Conservation (phyloP, 2,888 invertebrate genomes). For the Platypus cylindrus region DNA sequence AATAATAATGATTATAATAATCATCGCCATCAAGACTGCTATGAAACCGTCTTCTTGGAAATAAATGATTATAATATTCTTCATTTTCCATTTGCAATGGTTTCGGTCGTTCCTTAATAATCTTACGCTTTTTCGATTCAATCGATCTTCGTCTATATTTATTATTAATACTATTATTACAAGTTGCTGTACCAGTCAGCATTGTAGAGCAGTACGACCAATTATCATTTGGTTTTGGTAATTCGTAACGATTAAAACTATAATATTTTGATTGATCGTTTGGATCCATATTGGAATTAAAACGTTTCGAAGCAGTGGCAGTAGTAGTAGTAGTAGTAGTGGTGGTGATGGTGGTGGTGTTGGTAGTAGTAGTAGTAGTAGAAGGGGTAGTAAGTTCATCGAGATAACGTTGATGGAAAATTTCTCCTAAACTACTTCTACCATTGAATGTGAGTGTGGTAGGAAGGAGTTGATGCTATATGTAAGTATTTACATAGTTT, state of each 20-base stretch:
- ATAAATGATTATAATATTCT: conserved; percentile 49
- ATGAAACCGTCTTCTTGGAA: conserved; percentile 34
- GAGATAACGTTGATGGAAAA: conserved; percentile 11
- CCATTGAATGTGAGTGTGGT: conserved; percentile 36
- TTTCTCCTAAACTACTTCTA: conserved; percentile 34
- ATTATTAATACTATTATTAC: conserved; percentile 22
- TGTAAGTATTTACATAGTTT: conserved; percentile 34
- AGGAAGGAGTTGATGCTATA: conserved; percentile 26
- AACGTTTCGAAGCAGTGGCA: conserved; percentile 4
- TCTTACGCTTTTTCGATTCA: conserved; percentile 3
- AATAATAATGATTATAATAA: conserved; percentile 30
- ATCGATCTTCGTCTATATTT: conserved; percentile 20
- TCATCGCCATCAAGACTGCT: conserved; percentile 24
- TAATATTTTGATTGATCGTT: conserved; percentile 21
- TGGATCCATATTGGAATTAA: neutral
- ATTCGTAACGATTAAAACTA: conserved; percentile 29
- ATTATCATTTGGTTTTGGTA: conserved; percentile 21
- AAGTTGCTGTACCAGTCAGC: conserved; percentile 17
- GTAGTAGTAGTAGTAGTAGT: conserved; percentile 6
- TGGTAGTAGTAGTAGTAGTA: conserved; percentile 6
- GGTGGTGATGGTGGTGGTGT: conserved; percentile 2
- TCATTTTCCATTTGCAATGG: conserved; percentile 47
- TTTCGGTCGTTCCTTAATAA: conserved; percentile 41
- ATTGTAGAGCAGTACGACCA: conserved; percentile 26
- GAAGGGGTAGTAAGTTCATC: conserved; percentile 5